These are phyloP conservation scores for Acrocyrtus sp. DNA, from an alignment of 2,888 invertebrate species.

Conservation along the genomic window DNA sequence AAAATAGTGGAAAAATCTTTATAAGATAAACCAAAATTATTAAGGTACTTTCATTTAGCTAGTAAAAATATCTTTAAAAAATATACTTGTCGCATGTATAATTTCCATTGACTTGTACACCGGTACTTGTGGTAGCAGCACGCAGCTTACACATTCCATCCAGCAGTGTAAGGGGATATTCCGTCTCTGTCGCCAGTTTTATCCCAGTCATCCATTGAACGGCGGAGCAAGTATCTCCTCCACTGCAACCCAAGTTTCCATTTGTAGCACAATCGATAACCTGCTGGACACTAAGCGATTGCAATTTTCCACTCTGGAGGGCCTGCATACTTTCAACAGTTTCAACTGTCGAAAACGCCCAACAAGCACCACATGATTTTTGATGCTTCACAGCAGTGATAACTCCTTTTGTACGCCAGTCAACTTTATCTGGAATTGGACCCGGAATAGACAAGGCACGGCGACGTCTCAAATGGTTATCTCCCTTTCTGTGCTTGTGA, in stretches of 20 bases:
- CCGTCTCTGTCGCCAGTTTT: conserved; percentile 54
- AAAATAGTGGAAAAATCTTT: conserved; percentile 49
- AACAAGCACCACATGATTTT: conserved; percentile 83
- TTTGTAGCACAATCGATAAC: conserved; percentile 82
- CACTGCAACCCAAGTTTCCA: conserved; percentile 79
- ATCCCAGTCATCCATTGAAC: conserved; percentile 74
- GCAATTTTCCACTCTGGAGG: conserved; percentile 72
- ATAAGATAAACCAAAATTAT: not conserved
- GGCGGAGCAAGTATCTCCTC: conserved; percentile 83
- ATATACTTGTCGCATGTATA: conserved; percentile 78
- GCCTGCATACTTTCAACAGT: conserved; percentile 82
- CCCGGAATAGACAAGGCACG: conserved; percentile 55
- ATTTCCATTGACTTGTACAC: conserved; percentile 69
- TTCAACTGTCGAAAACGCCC: conserved; percentile 84
- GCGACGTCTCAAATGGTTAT: conserved; percentile 45
- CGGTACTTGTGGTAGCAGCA: conserved; percentile 64
- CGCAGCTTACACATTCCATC: conserved; percentile 51
- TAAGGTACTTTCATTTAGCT: not conserved
- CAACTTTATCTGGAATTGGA: conserved; percentile 69
- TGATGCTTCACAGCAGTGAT: conserved; percentile 78
- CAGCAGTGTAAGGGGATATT: conserved; percentile 61
- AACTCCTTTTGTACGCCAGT: conserved; percentile 75
- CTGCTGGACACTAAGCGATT: conserved; percentile 78
- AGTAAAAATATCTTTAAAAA: conserved; percentile 14
- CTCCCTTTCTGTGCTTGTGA: conserved; percentile 7